Evolutionary conservation across 2,888 invertebrate genomes (phyloP).

Genomic region (Entomobrya multifasciata): DNA sequence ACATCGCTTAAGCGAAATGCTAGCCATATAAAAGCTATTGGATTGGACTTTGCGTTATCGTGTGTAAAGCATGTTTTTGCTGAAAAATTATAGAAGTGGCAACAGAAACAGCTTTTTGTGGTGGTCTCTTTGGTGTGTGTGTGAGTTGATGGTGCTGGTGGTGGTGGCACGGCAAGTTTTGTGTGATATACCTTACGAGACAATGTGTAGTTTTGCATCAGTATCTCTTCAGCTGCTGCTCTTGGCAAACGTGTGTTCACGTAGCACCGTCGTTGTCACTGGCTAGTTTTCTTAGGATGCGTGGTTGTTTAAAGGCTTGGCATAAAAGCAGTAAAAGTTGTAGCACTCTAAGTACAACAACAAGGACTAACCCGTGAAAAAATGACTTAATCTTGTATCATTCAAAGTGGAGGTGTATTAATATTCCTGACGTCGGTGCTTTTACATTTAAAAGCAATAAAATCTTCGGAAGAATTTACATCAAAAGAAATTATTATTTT

Average conservation of each 20-base stretch:
- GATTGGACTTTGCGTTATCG: background rate
- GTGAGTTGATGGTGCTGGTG: background rate
- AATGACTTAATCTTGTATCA: background rate
- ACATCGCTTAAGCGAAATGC: background rate
- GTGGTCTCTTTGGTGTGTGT: too few species aligned
- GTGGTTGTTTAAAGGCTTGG: background rate
- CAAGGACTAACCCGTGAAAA: constrained; percentile 31
- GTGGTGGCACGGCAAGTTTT: background rate
- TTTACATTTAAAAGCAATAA: background rate
- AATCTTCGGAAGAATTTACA: background rate
- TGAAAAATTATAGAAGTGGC: constrained; percentile 30
- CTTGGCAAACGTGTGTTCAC: constrained; percentile 57
- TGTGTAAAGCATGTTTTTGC: constrained; percentile 22
- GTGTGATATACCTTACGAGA: constrained; percentile 51
- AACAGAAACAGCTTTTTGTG: constrained; percentile 36
- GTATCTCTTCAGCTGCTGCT: constrained; percentile 66
- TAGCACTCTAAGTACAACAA: background rate
- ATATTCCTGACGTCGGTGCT: background rate
- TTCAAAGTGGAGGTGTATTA: constrained; percentile 3
- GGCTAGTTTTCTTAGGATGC: constrained; percentile 14
- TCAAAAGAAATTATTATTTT: too few species aligned
- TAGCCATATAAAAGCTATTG: too few species aligned
- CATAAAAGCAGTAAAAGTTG: background rate
- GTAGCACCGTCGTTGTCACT: constrained; percentile 45
- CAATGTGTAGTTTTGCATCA: constrained; percentile 50